Conservation (phyloP, 2,797 vertebrate species). For the Lerista edwardsae region DNA sequence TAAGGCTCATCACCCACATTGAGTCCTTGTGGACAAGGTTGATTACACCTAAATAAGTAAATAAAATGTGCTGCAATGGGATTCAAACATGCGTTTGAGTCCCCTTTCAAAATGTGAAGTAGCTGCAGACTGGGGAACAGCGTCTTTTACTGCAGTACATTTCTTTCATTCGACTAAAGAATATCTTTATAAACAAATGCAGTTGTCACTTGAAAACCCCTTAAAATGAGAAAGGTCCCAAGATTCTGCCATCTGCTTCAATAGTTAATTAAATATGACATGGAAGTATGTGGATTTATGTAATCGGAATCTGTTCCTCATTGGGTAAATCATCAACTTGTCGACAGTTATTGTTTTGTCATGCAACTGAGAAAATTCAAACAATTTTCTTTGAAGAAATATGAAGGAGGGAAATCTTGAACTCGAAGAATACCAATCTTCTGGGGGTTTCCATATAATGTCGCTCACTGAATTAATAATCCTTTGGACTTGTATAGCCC, state of each 20-base stretch:
- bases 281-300: conserved; percentile 12
- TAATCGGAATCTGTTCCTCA: conserved; percentile 17
- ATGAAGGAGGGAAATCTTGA: conserved; percentile 28
- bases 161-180: neutral
- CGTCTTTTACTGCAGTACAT: conserved; percentile 54
- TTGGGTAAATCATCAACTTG: conserved; percentile 49
- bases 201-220: neutral
- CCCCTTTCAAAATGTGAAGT: neutral
- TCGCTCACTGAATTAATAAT: conserved; percentile 56
- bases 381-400: conserved; percentile 20
- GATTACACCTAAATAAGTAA: neutral
- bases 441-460: conserved; percentile 36
- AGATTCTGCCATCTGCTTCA: neutral
- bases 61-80: neutral
- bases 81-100: neutral
- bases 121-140: neutral
- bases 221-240: neutral
- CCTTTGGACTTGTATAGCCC: conserved; percentile 52
- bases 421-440: conserved; percentile 26
- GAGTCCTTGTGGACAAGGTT: neutral
- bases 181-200: neutral
- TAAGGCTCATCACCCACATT: neutral
- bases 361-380: neutral
- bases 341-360: conserved; percentile 39
- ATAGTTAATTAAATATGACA: conserved; percentile 21